These are phyloP conservation scores for Antheraea pernyi DNA, from an alignment of 1,140 invertebrate species.

Conservation along the genomic window DNA sequence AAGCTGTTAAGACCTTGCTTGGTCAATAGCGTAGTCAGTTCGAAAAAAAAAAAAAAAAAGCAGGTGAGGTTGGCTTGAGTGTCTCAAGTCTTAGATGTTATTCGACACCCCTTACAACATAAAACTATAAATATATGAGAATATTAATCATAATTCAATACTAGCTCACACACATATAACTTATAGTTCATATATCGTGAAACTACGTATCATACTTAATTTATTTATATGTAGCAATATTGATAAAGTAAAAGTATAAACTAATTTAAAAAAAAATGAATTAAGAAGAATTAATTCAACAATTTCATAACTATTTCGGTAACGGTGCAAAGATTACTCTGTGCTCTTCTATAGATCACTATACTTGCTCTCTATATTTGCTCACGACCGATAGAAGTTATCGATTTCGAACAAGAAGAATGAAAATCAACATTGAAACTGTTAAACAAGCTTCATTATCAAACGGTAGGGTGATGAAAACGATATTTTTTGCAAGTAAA, in stretches of 20 bases:
- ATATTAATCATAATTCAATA: too few species aligned
- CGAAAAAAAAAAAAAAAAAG: too few species aligned
- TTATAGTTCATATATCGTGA: not conserved
- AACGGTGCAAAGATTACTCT: conserved; percentile 50
- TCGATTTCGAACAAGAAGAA: conserved; percentile 23
- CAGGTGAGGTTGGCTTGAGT: too few species aligned
- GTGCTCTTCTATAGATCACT: conserved; percentile 63
- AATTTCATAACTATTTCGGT: conserved; percentile 1
- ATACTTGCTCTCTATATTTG: conserved; percentile 57
- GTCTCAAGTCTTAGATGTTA: too few species aligned
- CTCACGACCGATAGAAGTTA: conserved; percentile 60
- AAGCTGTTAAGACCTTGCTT: too few species aligned
- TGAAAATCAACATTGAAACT: conserved; percentile 15
- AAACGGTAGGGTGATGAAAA: conserved; percentile 22
- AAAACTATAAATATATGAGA: too few species aligned
- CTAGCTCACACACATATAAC: too few species aligned
- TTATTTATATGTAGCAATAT: not conserved
- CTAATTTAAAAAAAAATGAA: not conserved
- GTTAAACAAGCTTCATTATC: not conserved
- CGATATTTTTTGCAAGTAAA: conserved; percentile 42
- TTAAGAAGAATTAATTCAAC: not conserved
- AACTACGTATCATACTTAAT: not conserved
- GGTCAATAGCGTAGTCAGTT: too few species aligned
- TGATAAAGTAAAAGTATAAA: not conserved
- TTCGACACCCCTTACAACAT: too few species aligned